Base-by-base conservation (phyloP, 2,888 invertebrate species). In the Eristalis pertinax region DNA sequence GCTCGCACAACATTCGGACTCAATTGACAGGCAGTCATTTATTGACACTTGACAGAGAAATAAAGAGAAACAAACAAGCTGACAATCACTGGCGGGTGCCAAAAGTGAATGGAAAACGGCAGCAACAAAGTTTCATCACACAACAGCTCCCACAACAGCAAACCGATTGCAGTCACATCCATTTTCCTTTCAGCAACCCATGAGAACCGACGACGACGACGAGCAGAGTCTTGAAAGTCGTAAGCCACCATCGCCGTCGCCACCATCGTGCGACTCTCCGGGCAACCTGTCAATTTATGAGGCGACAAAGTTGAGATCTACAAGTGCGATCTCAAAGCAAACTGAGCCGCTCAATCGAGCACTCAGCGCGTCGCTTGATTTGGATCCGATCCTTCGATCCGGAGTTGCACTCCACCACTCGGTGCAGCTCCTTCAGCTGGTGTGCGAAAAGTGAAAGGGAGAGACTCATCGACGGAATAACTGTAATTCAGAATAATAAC, bases 381-480 rank as follows among this genome's bases (percentile, higher is more conserved):
- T 74, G 62, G 80, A n/a, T n/a, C 8, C 50, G 35, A 60, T 85
- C 74, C 82, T 74, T 74, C 50, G 58, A 2, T 35, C 13, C 64
- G 24, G 24, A 75, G 50, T 41, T 62, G 62, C 62, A 64, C 62
- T 8, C 22, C 43, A 64, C 22, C 43, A 64, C 64, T 15, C 26
- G 7, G 56, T 5, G 7, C 41, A 10, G 43, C 24, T 26, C 60
- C 43, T 74, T 62, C 63, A 74, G 50, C 58, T 72, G 58, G 50
- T 65, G 79, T 64, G 67, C 64, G 60, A 80, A 84, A 83, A 87
- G 87, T 87, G 87, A 87, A 87, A 87, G 87, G 87, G 43, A 79
- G 43, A 79, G 74, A 65, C 35, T 26, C 81, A 86, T 82, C 74
- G 56, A 73, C 26, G 64, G 64, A 26, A 73, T 72, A 87, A 76